Percentiles rank a stretch among this genome's conserved stretches.
phyloP scores from a whole-genome alignment of 1,140 invertebrate species.

The honey bee (Apis mellifera) region DNA sequence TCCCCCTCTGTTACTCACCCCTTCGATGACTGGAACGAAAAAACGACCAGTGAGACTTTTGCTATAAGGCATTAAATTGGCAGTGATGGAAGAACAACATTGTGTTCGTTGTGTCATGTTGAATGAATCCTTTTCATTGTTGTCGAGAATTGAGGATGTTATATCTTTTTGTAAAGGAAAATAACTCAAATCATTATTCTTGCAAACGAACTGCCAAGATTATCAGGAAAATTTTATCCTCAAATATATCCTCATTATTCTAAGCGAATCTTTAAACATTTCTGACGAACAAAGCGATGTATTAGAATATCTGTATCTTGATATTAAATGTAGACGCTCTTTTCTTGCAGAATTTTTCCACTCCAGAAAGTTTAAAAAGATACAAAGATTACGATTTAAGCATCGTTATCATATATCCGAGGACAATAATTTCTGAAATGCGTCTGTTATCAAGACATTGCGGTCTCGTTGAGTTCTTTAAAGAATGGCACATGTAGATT shows the following conservation, averaged over 20 bases:
- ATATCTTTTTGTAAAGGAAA: no score
- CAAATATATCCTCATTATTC: no score
- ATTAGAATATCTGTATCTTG: no score
- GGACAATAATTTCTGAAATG: background rate
- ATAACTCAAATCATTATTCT: no score
- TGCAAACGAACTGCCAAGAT: no score
- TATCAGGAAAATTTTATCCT: background rate
- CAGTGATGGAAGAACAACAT: slow-evolving; percentile 8
- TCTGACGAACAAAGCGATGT: no score
- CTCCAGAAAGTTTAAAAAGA: background rate
- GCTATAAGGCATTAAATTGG: slow-evolving; percentile 70
- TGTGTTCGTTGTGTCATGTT: no score
- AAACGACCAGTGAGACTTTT: slow-evolving; percentile 62
- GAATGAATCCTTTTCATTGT: background rate
- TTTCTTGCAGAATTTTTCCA: background rate
- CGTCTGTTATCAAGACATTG: slow-evolving; percentile 10
- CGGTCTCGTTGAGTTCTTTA: background rate
- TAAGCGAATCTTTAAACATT: no score
- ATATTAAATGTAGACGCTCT: no score
- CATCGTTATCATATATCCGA: background rate
- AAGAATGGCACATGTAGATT: background rate
- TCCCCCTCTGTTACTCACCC: slow-evolving; percentile 37
- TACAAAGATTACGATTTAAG: background rate
- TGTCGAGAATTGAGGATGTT: background rate
- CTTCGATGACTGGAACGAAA: slow-evolving; percentile 55